phyloP scores from a whole-genome alignment of 2,888 invertebrate species.

The Apoda limacodes region DNA sequence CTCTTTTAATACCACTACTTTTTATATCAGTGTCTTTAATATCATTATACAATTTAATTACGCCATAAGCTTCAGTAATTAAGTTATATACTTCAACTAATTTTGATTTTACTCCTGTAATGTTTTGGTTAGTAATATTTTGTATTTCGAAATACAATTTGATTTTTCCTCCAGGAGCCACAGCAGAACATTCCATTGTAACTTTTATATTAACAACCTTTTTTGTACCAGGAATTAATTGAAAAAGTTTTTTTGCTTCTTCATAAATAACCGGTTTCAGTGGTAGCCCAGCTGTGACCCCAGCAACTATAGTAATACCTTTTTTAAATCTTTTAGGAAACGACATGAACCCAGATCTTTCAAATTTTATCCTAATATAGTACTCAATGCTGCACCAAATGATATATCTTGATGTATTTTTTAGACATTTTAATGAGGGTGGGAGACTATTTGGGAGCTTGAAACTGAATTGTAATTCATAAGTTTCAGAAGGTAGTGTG shows the following conservation, averaged over 20 bases:
- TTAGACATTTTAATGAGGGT: no score
- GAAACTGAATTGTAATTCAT: no score
- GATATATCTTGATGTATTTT: slow-evolving; percentile 3
- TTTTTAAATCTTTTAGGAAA: slow-evolving; percentile 10
- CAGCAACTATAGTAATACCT: slow-evolving; percentile 10
- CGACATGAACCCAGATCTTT: slow-evolving; percentile 7
- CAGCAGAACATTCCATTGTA: slow-evolving; percentile 13
- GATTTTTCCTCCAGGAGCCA: slow-evolving; percentile 10
- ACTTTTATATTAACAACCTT: slow-evolving; percentile 14
- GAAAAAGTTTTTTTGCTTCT: slow-evolving; percentile 12
- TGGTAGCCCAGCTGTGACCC: slow-evolving; percentile 8
- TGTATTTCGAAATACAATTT: slow-evolving; percentile 14
- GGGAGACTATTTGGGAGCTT: no score
- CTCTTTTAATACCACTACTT: slow-evolving; percentile 5
- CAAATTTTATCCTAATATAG: slow-evolving; percentile 14
- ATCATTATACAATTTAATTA: slow-evolving; percentile 5
- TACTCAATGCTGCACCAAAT: slow-evolving; percentile 15
- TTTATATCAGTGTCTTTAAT: slow-evolving; percentile 9
- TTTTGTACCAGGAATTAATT: slow-evolving; percentile 9
- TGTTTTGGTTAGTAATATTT: slow-evolving; percentile 16
- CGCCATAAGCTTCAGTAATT: slow-evolving; percentile 6
- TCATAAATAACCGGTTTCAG: slow-evolving; percentile 14
- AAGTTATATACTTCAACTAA: slow-evolving; percentile 11
- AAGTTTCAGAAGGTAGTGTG: no score
- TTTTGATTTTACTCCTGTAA: slow-evolving; percentile 11